These are phyloP conservation scores for Aldabrachelys gigantea DNA, from an alignment of 2,113 vertebrate species.

Conservation along the genomic window DNA sequence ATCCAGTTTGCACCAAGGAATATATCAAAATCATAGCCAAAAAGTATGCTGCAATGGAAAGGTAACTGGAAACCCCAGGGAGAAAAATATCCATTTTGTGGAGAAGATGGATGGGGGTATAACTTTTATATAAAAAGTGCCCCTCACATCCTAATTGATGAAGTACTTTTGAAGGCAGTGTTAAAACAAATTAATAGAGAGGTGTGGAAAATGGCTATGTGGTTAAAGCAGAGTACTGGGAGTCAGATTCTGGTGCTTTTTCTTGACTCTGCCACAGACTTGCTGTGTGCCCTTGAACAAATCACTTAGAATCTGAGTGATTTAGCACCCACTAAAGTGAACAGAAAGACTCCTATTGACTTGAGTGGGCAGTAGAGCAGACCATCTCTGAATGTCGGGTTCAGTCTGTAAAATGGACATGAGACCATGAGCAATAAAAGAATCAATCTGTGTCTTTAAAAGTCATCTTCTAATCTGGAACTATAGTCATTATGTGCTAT, in stretches of 20 bases:
- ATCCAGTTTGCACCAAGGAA: background rate
- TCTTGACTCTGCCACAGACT: background rate
- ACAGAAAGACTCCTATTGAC: background rate
- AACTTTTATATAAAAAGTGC: background rate
- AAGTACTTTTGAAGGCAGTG: background rate
- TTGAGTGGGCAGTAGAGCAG: background rate
- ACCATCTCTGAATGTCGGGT: background rate
- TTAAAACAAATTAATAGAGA: background rate
- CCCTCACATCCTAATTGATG: background rate
- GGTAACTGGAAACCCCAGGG: background rate
- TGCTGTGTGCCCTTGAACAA: background rate
- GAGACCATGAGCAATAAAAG: background rate
- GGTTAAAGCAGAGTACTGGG: background rate
- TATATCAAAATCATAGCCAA: constrained; percentile 7
- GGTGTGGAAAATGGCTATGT: background rate
- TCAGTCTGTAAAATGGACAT: too few relatives aligned
- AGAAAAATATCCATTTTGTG: rapidly evolving
- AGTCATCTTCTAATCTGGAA: background rate
- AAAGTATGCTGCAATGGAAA: background rate
- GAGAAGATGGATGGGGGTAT: background rate
- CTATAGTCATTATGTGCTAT: background rate
- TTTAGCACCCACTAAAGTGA: background rate
- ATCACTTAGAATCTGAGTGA: background rate
- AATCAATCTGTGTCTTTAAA: background rate
- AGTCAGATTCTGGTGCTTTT: background rate